Conservation (phyloP, 2,888 invertebrate genomes). For the Lacanobia wlatinum region DNA sequence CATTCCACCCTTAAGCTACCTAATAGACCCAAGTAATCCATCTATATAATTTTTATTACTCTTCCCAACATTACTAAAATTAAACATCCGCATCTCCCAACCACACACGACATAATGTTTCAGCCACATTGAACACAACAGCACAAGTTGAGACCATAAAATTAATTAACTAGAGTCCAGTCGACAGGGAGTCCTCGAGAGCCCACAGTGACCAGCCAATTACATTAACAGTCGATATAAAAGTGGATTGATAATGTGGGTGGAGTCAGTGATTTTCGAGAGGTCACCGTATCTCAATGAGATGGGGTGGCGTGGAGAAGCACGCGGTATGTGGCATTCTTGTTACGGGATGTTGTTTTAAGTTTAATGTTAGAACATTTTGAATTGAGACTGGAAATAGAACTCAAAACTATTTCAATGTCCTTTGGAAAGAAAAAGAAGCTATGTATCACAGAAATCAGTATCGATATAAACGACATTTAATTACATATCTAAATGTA, state of each 20-base stretch:
- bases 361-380: not conserved
- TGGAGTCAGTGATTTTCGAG: constrained; percentile 77
- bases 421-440: not conserved
- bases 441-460: not conserved
- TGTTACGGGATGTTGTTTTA: constrained; percentile 16
- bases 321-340: constrained; percentile 55
- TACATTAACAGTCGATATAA: constrained; percentile 82
- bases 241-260: constrained; percentile 80
- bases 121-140: constrained; percentile 60
- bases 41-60: constrained; percentile 5
- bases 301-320: constrained; percentile 54
- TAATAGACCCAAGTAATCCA: not conserved
- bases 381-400: not conserved
- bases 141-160: constrained; percentile 57
- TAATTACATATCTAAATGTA: not conserved
- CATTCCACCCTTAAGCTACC: not conserved
- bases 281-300: constrained; percentile 87
- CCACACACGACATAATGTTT: constrained; percentile 44
- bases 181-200: constrained; percentile 35
- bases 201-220: constrained; percentile 71
- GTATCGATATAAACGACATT: too few species aligned
- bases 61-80: constrained; percentile 44
- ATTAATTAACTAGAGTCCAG: constrained; percentile 65
- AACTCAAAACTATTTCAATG: not conserved
- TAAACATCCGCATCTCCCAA: constrained; percentile 20